Percentiles rank a stretch among this genome's conserved stretches.
phyloP scores from a whole-genome alignment of 2,797 vertebrate species.

The Siniperca scherzeri region DNA sequence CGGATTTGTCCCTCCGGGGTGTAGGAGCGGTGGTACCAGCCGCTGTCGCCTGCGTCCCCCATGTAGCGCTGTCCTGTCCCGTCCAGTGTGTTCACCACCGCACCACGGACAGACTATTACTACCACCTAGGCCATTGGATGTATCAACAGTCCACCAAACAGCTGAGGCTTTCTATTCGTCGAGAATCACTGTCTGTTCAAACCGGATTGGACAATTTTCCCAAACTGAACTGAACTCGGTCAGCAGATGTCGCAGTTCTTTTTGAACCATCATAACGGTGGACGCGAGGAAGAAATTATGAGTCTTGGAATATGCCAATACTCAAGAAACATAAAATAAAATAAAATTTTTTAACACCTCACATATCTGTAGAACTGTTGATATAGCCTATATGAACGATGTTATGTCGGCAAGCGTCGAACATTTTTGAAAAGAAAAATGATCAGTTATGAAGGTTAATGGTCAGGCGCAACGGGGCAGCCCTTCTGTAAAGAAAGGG shows the following conservation, averaged over 20 bases:
- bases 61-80: slow-evolving; percentile 62
- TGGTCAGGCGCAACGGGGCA: slow-evolving; percentile 46
- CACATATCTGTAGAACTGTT: rapidly evolving
- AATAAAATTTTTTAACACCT: rapidly evolving
- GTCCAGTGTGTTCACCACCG: slow-evolving; percentile 53
- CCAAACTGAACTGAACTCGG: neutral
- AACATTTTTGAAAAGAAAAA: neutral
- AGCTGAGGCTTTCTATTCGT: slow-evolving; percentile 68
- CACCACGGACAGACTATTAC: slow-evolving; percentile 49
- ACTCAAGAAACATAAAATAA: neutral
- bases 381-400: rapidly evolving
- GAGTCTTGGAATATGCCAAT: slow-evolving; percentile 37
- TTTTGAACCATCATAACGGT: rapidly evolving
- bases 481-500: neutral
- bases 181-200: slow-evolving; percentile 38
- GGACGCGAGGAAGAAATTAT: slow-evolving; percentile 48
- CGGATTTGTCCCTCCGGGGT: slow-evolving; percentile 20
- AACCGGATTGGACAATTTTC: slow-evolving; percentile 71
- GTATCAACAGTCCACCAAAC: slow-evolving; percentile 58
- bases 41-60: slow-evolving; percentile 58
- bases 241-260: slow-evolving; percentile 67
- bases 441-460: rapidly evolving
- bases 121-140: slow-evolving; percentile 70
- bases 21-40: slow-evolving; percentile 40
- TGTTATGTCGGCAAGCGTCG: rapidly evolving